phyloP scores from a whole-genome alignment of 2,113 vertebrate genomes.

The Smithornis capensis region DNA sequence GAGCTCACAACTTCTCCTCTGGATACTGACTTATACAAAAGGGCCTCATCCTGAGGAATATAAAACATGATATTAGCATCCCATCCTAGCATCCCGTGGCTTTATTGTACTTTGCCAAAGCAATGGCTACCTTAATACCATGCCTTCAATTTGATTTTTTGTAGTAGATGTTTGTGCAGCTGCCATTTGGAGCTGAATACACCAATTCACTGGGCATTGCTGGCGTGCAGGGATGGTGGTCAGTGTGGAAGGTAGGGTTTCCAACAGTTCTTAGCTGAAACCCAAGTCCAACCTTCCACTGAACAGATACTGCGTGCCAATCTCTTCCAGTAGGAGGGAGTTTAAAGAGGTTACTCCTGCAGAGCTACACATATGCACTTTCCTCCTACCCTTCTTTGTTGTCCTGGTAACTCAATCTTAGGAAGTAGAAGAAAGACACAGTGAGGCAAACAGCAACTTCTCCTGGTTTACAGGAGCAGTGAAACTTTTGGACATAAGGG shows the following conservation, averaged over 20 bases:
- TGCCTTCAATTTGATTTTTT: background rate
- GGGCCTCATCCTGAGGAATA: background rate
- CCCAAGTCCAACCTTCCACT: background rate
- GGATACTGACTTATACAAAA: background rate
- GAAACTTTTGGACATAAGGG: background rate
- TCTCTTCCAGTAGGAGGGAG: background rate
- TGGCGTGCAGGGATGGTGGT: background rate
- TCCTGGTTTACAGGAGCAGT: background rate
- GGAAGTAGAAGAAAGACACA: background rate
- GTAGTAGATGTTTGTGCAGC: background rate
- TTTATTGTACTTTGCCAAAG: background rate
- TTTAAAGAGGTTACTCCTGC: background rate
- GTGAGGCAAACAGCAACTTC: background rate
- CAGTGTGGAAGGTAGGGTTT: background rate
- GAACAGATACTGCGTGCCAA: background rate
- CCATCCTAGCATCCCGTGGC: background rate
- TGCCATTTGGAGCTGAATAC: background rate
- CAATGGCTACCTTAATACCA: background rate
- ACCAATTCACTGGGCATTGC: background rate
- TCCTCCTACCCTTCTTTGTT: conserved; percentile 41
- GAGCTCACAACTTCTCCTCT: background rate
- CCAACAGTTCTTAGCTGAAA: background rate
- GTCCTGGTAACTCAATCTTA: conserved; percentile 28
- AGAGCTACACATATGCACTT: background rate
- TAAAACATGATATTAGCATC: background rate